These are phyloP conservation scores for Drosophila flavopinicola DNA, from an alignment of 2,888 invertebrate genomes.

Conservation along the genomic window DNA sequence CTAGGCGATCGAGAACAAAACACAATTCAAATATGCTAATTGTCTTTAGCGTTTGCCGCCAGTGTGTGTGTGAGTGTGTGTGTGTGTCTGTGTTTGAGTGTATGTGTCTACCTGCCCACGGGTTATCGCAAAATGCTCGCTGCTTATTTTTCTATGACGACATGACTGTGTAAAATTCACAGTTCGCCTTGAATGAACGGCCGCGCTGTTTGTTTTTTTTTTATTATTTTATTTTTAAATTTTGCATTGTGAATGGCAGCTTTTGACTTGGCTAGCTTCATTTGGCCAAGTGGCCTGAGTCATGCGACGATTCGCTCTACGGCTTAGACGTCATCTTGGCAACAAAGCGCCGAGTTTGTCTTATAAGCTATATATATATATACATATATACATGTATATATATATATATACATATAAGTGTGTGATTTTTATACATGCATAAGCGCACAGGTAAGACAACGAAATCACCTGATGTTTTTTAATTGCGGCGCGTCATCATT, in stretches of 20 bases:
- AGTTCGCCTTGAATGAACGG: conserved; percentile 55
- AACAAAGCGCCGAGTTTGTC: conserved; percentile 28
- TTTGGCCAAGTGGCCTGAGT: conserved; percentile 42
- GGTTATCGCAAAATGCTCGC: conserved; percentile 19
- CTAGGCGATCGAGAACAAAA: conserved; percentile 44
- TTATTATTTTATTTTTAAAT: not conserved
- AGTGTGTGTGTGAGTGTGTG: not conserved
- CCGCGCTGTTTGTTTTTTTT: conserved; percentile 3
- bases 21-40: conserved; percentile 75
- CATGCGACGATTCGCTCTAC: conserved; percentile 30
- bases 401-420: too few species aligned
- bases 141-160: conserved; percentile 57
- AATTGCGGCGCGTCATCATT: conserved; percentile 76
- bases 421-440: conserved; percentile 31
- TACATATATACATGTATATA: not conserved
- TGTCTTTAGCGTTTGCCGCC: conserved; percentile 36
- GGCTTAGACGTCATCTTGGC: conserved; percentile 66
- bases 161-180: conserved; percentile 50
- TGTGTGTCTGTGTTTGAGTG: not conserved
- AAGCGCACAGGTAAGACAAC: conserved; percentile 53
- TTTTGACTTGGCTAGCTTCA: conserved; percentile 18
- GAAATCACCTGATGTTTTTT: conserved; percentile 78
- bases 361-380: conserved; percentile 17
- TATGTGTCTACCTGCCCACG: conserved; percentile 39
- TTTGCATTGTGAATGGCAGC: conserved; percentile 49